Base-by-base conservation (phyloP, 2,888 invertebrate genomes). In the Linnaemya vulpina region DNA sequence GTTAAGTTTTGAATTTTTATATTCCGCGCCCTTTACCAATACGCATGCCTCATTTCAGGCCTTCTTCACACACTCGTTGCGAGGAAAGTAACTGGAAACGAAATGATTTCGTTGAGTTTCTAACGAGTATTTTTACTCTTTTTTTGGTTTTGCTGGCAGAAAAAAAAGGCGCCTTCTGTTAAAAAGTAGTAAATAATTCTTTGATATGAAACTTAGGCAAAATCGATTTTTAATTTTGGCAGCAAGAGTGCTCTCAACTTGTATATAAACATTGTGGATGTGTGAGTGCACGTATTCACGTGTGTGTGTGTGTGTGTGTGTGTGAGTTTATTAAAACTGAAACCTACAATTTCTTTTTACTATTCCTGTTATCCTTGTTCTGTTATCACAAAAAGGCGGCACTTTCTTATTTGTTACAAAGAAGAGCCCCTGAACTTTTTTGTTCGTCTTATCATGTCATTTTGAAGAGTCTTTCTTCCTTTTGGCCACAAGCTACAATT, bases 11-110 rank as follows among this genome's bases (percentile, higher is more conserved):
- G 20, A 74, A 81, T 75, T 68, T 68, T 68, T 53, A 30, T 58
- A 60, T 83, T 79, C 79, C 84, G 84, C 81, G 81, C 81, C 81
- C 84, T 63, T 85, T 78, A 70, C 51, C 35, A 81, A 22, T 81
- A 38, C 84, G 84, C 84, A 85, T 85, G 84, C 62, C 22, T 74
- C 22, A 58, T 68, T 63, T 74, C 40, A 68, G 5, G 58, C 38
- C 60, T 70, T 25, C n/a, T 15, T 3, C 30, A 30, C 30, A 30
- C 10, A 35, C 15, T 67, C 43, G 67, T 70, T 62, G 7, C 15
- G 67, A 51, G 8, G 58, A 20, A n/a, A 20, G 7, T 17, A 63
- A n/a, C 25, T 46, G 43, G 49, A 49, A 55, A 78, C 63, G 55
- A 46, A 79, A 58, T 51, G 55, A 35, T 38, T 71, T 74, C 25